Evolutionary conservation across 2,113 vertebrate genomes (phyloP), one percentile per base, ranked within the genome.

Genomic region (Alexandromys fortis): DNA sequence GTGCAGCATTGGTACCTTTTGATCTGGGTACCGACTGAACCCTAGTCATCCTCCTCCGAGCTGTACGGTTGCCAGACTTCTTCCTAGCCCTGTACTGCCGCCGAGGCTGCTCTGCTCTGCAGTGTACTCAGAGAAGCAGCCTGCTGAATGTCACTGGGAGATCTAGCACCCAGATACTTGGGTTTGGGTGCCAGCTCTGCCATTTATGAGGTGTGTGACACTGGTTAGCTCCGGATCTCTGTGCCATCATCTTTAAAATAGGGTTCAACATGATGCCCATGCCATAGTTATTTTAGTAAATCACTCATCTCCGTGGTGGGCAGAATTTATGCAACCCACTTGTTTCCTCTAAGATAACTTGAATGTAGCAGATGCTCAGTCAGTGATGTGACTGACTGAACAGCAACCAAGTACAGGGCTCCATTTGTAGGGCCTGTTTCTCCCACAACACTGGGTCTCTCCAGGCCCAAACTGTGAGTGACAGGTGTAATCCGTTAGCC

Each of bases 221-320:
- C 16, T 28, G 86, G 89, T 49, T 49, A 55, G 72, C 81, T 85
- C 47, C 88, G 55, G 9, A 67, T 72, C 35, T 72, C 67, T 30
- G 47, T 63, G 79, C 72, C 45, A 67, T 78, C 89, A 61, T 83
- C 81, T 95, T 94, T 91, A 85, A 90, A 90, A 87, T 55, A 68
- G 77, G 75, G 30, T 24, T 68, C 72, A 63, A 47, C 49, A 61
- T 75, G 45, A 76, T 33, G 42, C 35, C 49, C 45, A 16, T 87
- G 58, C 89, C 72, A 63, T 1, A 81, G 63, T 73, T 75, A 55
- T 85, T 86, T 96, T 47, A 55, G 52, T n/a, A 89, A 89, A 42
- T 52, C 26, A 67, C 73, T 87, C 24, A 52, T 68, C 58, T 93
- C 83, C 26, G 83, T 75, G 42, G n/a, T n/a, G 78, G 73, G 86